These are phyloP conservation scores for Nymphalis polychloros DNA, from an alignment of 2,888 invertebrate genomes.

Conservation along the genomic window DNA sequence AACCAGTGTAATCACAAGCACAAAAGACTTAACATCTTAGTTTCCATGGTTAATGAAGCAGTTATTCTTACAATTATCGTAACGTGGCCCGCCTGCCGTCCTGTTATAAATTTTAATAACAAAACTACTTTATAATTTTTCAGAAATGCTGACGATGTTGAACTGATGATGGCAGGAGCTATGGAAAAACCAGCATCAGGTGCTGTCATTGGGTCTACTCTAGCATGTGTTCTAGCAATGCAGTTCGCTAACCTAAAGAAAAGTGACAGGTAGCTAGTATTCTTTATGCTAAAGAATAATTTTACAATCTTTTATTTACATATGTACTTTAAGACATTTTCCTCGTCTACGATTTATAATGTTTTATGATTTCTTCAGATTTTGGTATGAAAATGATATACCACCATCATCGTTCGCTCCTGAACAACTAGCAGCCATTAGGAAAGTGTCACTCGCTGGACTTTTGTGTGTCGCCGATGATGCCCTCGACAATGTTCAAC, in stretches of 20 bases:
- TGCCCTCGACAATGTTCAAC: constrained; percentile 87
- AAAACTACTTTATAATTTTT: constrained; percentile 39
- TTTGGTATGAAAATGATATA: constrained; percentile 97
- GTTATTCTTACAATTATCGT: too few relatives aligned
- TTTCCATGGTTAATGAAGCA: too few relatives aligned
- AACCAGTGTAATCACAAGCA: too few relatives aligned
- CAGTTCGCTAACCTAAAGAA: constrained; percentile 92
- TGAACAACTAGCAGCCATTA: constrained; percentile 90
- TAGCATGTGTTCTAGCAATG: constrained; percentile 91
- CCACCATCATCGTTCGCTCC: constrained; percentile 91
- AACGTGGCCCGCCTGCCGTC: too few relatives aligned
- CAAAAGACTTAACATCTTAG: too few relatives aligned
- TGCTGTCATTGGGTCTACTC: constrained; percentile 92
- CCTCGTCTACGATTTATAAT: background rate
- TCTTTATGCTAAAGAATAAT: background rate
- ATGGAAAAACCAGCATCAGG: constrained; percentile 90
- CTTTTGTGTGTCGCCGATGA: constrained; percentile 89
- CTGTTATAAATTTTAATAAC: background rate
- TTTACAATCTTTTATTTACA: too few relatives aligned
- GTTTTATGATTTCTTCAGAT: constrained; percentile 71
- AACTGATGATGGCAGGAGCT: constrained; percentile 91
- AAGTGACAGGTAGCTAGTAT: constrained; percentile 84
- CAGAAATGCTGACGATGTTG: constrained; percentile 88
- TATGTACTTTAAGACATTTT: too few relatives aligned
- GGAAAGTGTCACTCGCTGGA: constrained; percentile 89